Conservation (phyloP, 2,888 invertebrate species). For the Volucella bombylans region DNA sequence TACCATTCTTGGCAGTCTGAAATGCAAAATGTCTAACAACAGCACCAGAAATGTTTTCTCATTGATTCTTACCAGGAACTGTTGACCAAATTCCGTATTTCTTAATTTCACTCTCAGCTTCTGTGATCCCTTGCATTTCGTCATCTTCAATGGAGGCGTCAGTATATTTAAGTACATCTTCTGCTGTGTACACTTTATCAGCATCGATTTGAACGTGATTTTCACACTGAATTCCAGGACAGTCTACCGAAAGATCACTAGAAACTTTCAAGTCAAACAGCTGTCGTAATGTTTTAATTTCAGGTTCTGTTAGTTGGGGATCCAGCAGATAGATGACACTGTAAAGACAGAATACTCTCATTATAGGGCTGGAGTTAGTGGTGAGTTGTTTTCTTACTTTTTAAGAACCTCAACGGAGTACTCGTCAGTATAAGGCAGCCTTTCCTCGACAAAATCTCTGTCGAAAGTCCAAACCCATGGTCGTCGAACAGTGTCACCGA, state of each 20-base stretch:
- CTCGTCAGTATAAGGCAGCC: conserved; percentile 76
- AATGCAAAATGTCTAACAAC: conserved; percentile 35
- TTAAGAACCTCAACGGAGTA: conserved; percentile 78
- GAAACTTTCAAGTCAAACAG: conserved; percentile 74
- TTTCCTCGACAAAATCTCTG: conserved; percentile 76
- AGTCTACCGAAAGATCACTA: conserved; percentile 28
- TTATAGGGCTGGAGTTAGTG: neutral
- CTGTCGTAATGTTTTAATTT: conserved; percentile 73
- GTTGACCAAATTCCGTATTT: conserved; percentile 79
- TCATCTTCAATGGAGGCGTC: conserved; percentile 14
- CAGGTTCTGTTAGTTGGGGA: conserved; percentile 75
- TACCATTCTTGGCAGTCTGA: conserved; percentile 78
- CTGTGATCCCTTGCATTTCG: conserved; percentile 21
- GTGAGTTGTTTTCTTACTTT: conserved; percentile 75
- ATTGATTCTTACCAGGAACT: conserved; percentile 75
- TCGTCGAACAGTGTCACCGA: conserved; percentile 77
- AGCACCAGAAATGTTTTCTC: too few relatives aligned
- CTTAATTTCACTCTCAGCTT: conserved; percentile 49
- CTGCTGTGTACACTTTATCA: conserved; percentile 71
- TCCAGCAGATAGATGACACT: conserved; percentile 78
- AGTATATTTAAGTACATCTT: conserved; percentile 64
- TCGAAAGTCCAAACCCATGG: conserved; percentile 79
- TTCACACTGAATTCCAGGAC: conserved; percentile 3
- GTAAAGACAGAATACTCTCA: conserved; percentile 11
- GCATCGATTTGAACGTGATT: neutral